A percentile compares a stretch with the other conserved stretches of the same genome.
phyloP scores from a whole-genome alignment of 1,140 invertebrate genomes.

The Drosophila kohkoa region DNA sequence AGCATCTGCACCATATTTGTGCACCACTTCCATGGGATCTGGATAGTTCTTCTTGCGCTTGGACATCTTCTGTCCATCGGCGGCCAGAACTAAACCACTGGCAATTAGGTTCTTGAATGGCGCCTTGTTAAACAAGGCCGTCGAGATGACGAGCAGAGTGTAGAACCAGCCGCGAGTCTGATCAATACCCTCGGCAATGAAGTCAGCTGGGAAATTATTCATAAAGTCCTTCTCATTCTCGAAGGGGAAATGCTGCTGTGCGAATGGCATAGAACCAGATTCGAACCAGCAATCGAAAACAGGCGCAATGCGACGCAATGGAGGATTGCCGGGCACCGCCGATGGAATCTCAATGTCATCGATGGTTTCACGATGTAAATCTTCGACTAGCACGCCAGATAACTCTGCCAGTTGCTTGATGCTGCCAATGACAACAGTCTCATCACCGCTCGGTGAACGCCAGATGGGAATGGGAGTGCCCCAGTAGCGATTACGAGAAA shows the following conservation, averaged over 20 bases:
- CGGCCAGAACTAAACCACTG: conserved; percentile 97
- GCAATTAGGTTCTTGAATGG: conserved; percentile 99
- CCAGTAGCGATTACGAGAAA: conserved; percentile 98
- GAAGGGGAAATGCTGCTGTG: conserved; percentile 98
- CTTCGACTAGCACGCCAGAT: conserved; percentile 92
- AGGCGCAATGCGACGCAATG: conserved; percentile 94
- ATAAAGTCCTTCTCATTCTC: conserved; percentile 97
- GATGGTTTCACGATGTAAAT: conserved; percentile 98
- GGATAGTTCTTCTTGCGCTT: conserved; percentile 99
- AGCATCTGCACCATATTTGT: conserved; percentile 98
- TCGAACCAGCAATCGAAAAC: conserved; percentile 99
- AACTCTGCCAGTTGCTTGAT: conserved; percentile 95
- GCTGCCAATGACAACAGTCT: conserved; percentile 97
- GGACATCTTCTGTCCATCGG: conserved; percentile 99
- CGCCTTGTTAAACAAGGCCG: conserved; percentile 97
- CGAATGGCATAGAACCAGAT: conserved; percentile 99
- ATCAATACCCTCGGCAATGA: conserved; percentile 99
- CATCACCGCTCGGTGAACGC: conserved; percentile 97
- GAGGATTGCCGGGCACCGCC: conserved; percentile 91
- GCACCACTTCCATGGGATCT: conserved; percentile 96
- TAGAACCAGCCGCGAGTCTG: conserved; percentile 99
- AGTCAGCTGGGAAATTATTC: conserved; percentile 98
- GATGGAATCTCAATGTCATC: conserved; percentile 98
- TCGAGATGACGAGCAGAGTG: conserved; percentile 97
- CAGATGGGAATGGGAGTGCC: conserved; percentile 99